Evolutionary conservation across 2,113 vertebrate species (phyloP).

Genomic region (Arenaria interpres): DNA sequence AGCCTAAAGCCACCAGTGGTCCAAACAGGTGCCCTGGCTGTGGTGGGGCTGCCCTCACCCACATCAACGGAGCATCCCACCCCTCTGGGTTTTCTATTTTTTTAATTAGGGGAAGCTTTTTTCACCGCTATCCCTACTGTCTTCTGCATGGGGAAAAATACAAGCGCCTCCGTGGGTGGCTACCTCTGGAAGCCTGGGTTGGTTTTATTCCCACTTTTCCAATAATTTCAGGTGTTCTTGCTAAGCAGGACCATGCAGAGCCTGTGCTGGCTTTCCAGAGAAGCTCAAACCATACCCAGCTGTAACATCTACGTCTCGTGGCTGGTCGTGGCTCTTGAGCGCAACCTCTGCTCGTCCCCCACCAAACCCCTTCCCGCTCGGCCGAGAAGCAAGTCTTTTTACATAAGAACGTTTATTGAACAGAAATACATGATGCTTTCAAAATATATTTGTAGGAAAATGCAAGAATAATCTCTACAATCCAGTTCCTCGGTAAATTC

Average conservation of each 20-base stretch:
- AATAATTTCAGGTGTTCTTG: background rate
- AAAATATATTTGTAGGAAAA: slow-evolving; percentile 86
- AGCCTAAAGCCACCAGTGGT: background rate
- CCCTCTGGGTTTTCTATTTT: background rate
- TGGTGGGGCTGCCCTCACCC: background rate
- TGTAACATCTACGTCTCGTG: rapidly evolving
- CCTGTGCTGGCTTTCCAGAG: background rate
- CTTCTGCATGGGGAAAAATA: background rate
- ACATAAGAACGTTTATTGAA: slow-evolving; percentile 78
- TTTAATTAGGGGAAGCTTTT: background rate
- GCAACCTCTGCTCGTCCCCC: background rate
- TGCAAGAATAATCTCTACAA: slow-evolving; percentile 78
- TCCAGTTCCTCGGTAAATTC: slow-evolving; percentile 78
- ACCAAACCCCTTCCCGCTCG: background rate
- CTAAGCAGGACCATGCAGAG: background rate
- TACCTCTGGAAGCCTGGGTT: background rate
- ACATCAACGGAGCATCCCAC: background rate
- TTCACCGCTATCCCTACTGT: background rate
- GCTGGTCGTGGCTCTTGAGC: background rate
- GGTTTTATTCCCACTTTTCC: background rate
- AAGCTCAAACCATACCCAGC: background rate
- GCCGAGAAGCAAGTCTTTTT: background rate
- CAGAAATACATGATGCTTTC: slow-evolving; percentile 76
- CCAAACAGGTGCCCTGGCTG: background rate
- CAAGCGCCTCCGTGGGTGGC: background rate